Evolutionary conservation across 1,140 invertebrate genomes (phyloP).

Genomic region (Metopolophium dirhodum): DNA sequence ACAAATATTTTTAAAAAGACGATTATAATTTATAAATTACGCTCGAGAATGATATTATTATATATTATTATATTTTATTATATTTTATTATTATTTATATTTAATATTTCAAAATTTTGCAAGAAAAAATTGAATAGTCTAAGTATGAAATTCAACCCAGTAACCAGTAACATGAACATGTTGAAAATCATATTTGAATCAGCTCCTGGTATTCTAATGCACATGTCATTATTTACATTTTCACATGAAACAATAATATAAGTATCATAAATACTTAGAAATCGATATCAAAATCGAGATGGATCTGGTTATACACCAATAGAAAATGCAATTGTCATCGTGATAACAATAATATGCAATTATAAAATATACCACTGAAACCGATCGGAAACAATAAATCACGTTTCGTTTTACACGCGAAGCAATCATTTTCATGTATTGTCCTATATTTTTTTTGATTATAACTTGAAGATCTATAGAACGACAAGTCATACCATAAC

Average conservation of each 20-base stretch:
- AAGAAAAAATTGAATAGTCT: background rate
- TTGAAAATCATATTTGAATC: background rate
- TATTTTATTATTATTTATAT: background rate
- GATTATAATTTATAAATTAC: too few relatives aligned
- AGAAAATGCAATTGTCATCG: background rate
- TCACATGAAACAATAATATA: conserved; percentile 24
- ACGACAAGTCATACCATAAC: background rate
- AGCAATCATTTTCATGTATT: background rate
- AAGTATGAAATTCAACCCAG: background rate
- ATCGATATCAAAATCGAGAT: background rate
- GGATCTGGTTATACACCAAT: background rate
- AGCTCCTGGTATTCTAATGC: background rate
- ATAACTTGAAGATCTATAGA: background rate
- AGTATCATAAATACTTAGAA: background rate
- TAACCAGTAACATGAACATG: background rate
- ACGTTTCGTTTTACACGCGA: background rate
- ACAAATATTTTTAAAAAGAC: background rate
- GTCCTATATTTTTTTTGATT: background rate
- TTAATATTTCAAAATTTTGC: background rate
- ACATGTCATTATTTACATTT: background rate
- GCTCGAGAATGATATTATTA: too few relatives aligned
- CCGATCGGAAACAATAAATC: conserved; percentile 6
- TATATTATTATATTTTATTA: background rate
- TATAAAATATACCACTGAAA: conserved; percentile 10
- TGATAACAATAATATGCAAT: conserved; percentile 4